A percentile compares a stretch with the other conserved stretches of the same genome.
Conservation (phyloP, 2,888 invertebrate genomes). For the Oligia latruncula region DNA sequence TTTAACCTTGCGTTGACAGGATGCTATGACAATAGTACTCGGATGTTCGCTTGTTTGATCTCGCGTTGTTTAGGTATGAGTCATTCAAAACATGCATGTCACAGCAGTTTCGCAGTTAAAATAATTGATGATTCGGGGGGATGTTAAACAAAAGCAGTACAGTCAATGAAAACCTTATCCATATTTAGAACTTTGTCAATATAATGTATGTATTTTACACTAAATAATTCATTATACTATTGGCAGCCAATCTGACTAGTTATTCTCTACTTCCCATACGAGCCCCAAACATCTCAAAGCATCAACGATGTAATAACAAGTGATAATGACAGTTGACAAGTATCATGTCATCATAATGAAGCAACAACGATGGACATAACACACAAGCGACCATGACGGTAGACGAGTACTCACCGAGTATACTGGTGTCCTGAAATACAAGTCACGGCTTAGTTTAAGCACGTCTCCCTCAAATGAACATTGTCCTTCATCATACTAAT, state of each 20-base stretch:
- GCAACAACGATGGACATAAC: too few relatives aligned
- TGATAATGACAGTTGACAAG: background rate
- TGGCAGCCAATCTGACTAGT: too few relatives aligned
- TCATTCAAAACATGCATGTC: conserved; percentile 41
- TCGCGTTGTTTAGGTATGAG: conserved; percentile 49
- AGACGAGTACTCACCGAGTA: background rate
- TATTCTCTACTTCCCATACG: too few relatives aligned
- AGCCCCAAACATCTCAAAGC: too few relatives aligned
- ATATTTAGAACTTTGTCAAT: background rate
- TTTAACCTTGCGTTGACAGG: conserved; percentile 62
- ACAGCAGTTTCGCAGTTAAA: conserved; percentile 15
- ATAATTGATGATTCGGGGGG: background rate
- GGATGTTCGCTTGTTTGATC: conserved; percentile 66
- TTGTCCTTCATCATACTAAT: too few relatives aligned
- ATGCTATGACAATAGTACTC: conserved; percentile 61
- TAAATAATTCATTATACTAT: too few relatives aligned
- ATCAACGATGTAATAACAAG: too few relatives aligned
- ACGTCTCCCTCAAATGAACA: too few relatives aligned
- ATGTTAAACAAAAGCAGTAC: background rate
- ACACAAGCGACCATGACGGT: background rate
- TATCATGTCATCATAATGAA: background rate
- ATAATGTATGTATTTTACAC: too few relatives aligned
- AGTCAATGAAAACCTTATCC: background rate
- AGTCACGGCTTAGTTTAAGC: too few relatives aligned
- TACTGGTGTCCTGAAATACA: too few relatives aligned